These are phyloP conservation scores for Alloscopus bannaensis DNA, from an alignment of 2,888 invertebrate species.

Conservation along the genomic window DNA sequence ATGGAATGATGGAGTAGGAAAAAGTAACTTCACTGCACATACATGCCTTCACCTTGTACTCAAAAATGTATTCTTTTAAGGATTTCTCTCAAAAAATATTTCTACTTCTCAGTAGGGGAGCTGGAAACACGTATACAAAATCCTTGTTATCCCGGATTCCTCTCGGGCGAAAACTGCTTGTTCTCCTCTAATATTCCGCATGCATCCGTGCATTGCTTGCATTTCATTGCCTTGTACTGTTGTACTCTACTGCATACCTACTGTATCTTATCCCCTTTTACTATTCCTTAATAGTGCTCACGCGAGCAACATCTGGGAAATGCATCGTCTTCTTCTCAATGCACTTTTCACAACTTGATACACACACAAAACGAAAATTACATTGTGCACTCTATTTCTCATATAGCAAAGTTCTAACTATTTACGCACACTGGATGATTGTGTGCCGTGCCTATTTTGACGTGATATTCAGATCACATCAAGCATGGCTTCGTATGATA, in stretches of 20 bases:
- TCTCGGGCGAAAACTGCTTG: slow-evolving; percentile 22
- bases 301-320: slow-evolving; percentile 44
- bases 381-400: not conserved
- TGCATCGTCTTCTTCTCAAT: slow-evolving; percentile 37
- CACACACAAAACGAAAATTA: slow-evolving; percentile 1
- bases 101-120: not conserved
- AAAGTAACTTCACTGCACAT: slow-evolving; percentile 40
- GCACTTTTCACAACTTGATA: slow-evolving; percentile 39
- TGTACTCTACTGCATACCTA: no score
- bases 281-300: slow-evolving; percentile 12
- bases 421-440: not conserved
- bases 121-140: not conserved
- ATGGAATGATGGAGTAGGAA: slow-evolving; percentile 52
- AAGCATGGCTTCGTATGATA: slow-evolving; percentile 52
- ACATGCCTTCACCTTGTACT: no score
- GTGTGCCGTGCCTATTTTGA: slow-evolving; percentile 20
- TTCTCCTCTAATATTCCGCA: slow-evolving; percentile 36
- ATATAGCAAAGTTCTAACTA: not conserved
- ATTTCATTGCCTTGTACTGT: slow-evolving; percentile 45
- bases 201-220: slow-evolving; percentile 44
- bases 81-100: slow-evolving; percentile 10
- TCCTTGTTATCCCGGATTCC: slow-evolving; percentile 6
- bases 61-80: no score
- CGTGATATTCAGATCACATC: slow-evolving; percentile 61
- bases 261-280: slow-evolving; percentile 31